These are phyloP conservation scores for Chrysomallon squamiferum DNA, from an alignment of 1,140 invertebrate genomes.

Conservation along the genomic window DNA sequence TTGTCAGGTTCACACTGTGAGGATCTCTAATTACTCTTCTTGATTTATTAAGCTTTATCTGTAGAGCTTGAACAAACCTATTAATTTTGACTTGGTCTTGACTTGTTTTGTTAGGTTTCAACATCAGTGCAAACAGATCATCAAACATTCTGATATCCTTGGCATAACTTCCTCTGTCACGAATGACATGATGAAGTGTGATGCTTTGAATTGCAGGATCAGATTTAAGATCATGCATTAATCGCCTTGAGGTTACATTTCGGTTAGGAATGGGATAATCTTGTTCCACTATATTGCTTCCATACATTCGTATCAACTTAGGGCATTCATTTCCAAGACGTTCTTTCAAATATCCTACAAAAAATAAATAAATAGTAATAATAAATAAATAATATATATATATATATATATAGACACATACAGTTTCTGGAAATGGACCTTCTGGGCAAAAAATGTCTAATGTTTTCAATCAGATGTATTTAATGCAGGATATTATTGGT, in stretches of 20 bases:
- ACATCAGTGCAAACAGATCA: constrained; percentile 14
- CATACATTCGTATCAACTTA: constrained; percentile 46
- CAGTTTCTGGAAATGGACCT: too few species aligned
- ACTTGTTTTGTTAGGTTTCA: neutral
- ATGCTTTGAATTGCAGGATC: constrained; percentile 21
- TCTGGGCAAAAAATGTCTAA: too few species aligned
- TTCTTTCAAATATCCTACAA: constrained; percentile 33
- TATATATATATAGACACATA: neutral
- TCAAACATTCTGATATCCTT: constrained; percentile 35
- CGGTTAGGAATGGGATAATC: constrained; percentile 41
- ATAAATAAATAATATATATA: constrained; percentile 3
- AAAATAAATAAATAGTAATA: too few species aligned
- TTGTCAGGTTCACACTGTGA: constrained; percentile 1
- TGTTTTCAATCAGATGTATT: too few species aligned
- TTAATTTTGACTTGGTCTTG: constrained; percentile 1
- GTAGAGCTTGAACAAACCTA: too few species aligned
- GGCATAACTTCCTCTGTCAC: constrained; percentile 33
- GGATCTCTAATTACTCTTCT: too few species aligned
- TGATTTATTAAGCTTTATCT: too few species aligned
- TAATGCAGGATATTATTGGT: too few species aligned
- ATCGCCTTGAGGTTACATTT: constrained; percentile 9
- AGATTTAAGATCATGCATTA: constrained; percentile 13
- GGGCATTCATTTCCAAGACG: constrained; percentile 25
- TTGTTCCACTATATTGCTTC: constrained; percentile 32
- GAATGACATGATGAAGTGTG: constrained; percentile 39